Percentiles rank a stretch among this genome's conserved stretches.
These are phyloP conservation scores for Chaetodon auriga DNA, from an alignment of 2,113 vertebrate genomes.

Conservation along the genomic window DNA sequence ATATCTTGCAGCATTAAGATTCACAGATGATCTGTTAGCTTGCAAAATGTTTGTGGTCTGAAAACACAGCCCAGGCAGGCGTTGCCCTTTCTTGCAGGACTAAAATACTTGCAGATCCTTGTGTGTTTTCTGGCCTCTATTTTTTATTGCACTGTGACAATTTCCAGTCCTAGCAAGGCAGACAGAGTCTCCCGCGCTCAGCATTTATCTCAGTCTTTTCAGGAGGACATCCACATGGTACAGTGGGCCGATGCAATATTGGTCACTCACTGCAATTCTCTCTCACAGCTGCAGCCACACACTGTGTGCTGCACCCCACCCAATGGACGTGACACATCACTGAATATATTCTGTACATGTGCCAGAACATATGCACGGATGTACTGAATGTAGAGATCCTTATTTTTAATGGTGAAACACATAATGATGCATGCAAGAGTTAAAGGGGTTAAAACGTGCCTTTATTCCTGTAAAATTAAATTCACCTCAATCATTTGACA, in stretches of 20 bases:
- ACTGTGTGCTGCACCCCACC: constrained; percentile 25
- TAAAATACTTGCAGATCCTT: neutral
- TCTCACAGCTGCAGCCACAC: constrained; percentile 50
- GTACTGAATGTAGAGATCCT: neutral
- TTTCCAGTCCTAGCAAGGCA: constrained; percentile 9
- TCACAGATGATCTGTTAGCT: neutral
- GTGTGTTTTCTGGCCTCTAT: constrained; percentile 5
- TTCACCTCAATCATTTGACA: neutral
- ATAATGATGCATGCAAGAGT: neutral
- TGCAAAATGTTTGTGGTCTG: neutral
- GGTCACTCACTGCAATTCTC: constrained; percentile 50
- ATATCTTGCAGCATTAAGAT: constrained; percentile 31
- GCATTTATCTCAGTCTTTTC: constrained; percentile 35
- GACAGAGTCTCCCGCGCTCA: constrained; percentile 23
- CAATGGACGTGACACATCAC: constrained; percentile 2
- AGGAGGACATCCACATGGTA: constrained; percentile 43
- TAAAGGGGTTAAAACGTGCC: neutral
- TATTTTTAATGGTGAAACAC: neutral
- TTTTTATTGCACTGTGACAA: neutral
- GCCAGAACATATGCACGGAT: neutral
- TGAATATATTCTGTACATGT: neutral
- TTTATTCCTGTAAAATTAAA: neutral
- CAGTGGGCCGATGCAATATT: constrained; percentile 38
- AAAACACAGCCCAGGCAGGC: neutral
- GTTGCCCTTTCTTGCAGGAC: neutral